Evolutionary conservation across 2,113 vertebrate species (phyloP).

Genomic region (Xerus inauris): DNA sequence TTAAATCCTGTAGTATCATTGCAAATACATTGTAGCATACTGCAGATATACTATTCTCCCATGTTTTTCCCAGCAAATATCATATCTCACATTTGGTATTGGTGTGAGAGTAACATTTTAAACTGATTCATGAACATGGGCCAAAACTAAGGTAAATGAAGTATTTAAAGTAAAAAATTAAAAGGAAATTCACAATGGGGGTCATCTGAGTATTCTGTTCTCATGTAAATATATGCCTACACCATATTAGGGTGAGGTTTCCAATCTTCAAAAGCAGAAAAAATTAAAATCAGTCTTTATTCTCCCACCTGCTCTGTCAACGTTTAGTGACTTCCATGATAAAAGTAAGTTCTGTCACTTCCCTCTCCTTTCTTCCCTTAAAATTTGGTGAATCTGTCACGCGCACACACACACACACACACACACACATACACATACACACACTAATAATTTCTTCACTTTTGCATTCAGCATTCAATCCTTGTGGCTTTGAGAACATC

Average conservation of each 20-base stretch:
- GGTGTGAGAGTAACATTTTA: not conserved
- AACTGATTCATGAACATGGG: not conserved
- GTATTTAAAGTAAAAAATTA: not conserved
- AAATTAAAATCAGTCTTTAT: not conserved
- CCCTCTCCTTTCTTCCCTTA: not conserved
- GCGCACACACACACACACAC: too few species aligned
- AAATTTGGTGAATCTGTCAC: not conserved
- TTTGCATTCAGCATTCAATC: accelerated
- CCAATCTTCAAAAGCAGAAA: not conserved
- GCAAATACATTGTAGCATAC: too few species aligned
- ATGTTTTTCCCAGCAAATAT: not conserved
- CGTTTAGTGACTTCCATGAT: not conserved
- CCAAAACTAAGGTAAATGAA: not conserved
- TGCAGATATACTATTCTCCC: not conserved
- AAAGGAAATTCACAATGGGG: not conserved
- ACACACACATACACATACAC: too few species aligned
- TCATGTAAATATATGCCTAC: not conserved
- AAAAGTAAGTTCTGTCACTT: not conserved
- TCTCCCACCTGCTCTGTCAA: not conserved
- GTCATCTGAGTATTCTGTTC: not conserved
- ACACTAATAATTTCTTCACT: not conserved
- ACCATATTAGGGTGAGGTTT: not conserved
- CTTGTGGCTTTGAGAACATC: not conserved
- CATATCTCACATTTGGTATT: not conserved
- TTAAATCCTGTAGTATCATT: not conserved